Conservation (phyloP, 2,113 vertebrate species). For the Bufo gargarizans region DNA sequence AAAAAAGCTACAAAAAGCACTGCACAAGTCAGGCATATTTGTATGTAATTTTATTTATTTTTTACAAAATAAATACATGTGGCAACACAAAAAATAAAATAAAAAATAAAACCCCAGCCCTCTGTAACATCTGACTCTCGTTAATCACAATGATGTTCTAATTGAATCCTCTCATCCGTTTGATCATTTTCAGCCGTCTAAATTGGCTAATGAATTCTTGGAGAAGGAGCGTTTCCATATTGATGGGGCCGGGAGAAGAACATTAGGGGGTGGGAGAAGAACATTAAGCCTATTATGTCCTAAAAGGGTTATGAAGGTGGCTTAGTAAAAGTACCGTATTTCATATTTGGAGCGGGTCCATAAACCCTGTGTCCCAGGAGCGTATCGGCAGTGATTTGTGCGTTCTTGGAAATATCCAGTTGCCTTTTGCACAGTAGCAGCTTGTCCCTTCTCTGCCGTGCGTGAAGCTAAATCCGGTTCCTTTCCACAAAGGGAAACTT, state of each 20-base stretch:
- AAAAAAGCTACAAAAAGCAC: no score
- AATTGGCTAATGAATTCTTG: neutral
- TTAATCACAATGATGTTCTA: neutral
- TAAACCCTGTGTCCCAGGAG: neutral
- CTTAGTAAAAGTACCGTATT: neutral
- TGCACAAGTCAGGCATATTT: no score
- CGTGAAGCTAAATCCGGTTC: neutral
- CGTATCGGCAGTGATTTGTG: neutral
- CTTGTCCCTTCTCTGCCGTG: neutral
- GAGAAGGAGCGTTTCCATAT: neutral
- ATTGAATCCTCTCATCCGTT: constrained; percentile 12
- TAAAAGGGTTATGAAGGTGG: neutral
- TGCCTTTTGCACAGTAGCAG: neutral
- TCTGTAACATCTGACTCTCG: neutral
- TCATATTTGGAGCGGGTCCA: neutral
- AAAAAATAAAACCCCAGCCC: neutral
- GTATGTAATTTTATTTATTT: neutral
- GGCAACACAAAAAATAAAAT: neutral
- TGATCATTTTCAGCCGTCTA: constrained; percentile 13
- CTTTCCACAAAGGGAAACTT: neutral
- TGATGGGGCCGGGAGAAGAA: neutral
- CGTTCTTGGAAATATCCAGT: constrained; percentile 14
- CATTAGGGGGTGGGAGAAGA: neutral
- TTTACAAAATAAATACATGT: neutral
- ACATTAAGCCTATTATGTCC: neutral